Evolutionary conservation across 2,113 vertebrate genomes (phyloP), one percentile per base, ranked within the genome.

Genomic region (Nesogale talazaci): DNA sequence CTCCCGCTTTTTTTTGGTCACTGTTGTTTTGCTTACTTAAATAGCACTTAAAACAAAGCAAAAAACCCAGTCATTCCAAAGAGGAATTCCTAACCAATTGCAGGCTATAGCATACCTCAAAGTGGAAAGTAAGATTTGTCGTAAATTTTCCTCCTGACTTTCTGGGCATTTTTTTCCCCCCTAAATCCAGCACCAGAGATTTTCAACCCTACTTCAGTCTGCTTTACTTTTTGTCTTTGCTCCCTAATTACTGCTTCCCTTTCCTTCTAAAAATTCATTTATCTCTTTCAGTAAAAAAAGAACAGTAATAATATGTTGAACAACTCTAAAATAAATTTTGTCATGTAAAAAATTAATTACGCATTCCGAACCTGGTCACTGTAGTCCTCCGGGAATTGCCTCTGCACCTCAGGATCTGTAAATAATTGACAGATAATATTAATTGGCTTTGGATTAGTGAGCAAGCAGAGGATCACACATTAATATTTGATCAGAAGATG

Each of bases 361-460:
- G 98, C 98, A 99, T 99, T 99, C 99, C 99, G 98, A 99, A 99
- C 99, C 99, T 99, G 99, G 99, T 99, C 99, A 98, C 99, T 99
- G 98, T 98, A 98, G 98, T 99, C 99, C 98, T 99, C 97, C n/a
- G 99, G 99, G 99, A 99, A 98, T 98, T 98, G 98, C 98, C 99
- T 98, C 98, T 98, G 98, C 99, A 99, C 99, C 99, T 99, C 99
- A 99, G 99, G 99, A 99, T 99, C 99, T 99, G 99, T 99, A 99
- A 99, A 99, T 99, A 99, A 99, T 99, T 99, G 99, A 99, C 99
- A 99, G 99, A 99, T 99, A 99, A 99, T 99, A 99, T 99, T 99
- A 99, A 99, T 99, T 99, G 99, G 99, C 99, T 99, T 99, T 99
- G 99, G 99, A 99, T 99, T 99, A 99, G 99, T 99, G 99, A 99